phyloP scores from a whole-genome alignment of 1,140 invertebrate genomes.

The Elymnias hypermnestra region DNA sequence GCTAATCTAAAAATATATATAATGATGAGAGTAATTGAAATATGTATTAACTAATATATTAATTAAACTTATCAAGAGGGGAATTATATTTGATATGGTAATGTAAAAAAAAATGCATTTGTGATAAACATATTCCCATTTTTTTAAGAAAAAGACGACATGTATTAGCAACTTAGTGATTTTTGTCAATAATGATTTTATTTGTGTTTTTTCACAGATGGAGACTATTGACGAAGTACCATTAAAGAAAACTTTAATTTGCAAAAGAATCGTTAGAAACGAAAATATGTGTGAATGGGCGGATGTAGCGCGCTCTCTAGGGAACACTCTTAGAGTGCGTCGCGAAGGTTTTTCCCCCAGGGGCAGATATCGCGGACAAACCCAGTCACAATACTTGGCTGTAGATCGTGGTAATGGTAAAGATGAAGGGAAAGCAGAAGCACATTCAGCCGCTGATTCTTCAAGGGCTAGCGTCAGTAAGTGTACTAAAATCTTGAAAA shows the following conservation, averaged over 20 bases:
- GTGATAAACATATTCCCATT: too few relatives aligned
- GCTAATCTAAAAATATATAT: too few relatives aligned
- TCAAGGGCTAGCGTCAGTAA: slow-evolving; percentile 87
- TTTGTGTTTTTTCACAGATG: slow-evolving; percentile 22
- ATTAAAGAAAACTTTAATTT: slow-evolving; percentile 23
- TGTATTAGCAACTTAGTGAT: not conserved
- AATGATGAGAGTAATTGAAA: too few relatives aligned
- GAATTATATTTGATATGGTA: too few relatives aligned
- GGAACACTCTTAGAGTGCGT: slow-evolving; percentile 23
- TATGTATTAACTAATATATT: too few relatives aligned
- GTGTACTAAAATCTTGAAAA: slow-evolving; percentile 59
- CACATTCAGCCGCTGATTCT: slow-evolving; percentile 82
- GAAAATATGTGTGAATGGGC: slow-evolving; percentile 14
- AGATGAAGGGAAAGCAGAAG: slow-evolving; percentile 84
- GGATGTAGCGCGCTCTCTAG: slow-evolving; percentile 11
- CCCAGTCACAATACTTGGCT: slow-evolving; percentile 88
- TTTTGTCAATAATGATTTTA: not conserved
- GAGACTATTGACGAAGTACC: slow-evolving; percentile 3
- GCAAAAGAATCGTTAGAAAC: slow-evolving; percentile 26
- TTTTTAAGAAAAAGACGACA: too few relatives aligned
- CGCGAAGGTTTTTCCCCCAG: slow-evolving; percentile 34
- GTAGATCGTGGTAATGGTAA: slow-evolving; percentile 76
- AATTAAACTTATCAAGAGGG: too few relatives aligned
- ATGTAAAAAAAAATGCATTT: too few relatives aligned
- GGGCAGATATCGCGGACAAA: slow-evolving; percentile 80